Evolutionary conservation across 2,797 vertebrate genomes (phyloP).

Genomic region (Amblyraja radiata): DNA sequence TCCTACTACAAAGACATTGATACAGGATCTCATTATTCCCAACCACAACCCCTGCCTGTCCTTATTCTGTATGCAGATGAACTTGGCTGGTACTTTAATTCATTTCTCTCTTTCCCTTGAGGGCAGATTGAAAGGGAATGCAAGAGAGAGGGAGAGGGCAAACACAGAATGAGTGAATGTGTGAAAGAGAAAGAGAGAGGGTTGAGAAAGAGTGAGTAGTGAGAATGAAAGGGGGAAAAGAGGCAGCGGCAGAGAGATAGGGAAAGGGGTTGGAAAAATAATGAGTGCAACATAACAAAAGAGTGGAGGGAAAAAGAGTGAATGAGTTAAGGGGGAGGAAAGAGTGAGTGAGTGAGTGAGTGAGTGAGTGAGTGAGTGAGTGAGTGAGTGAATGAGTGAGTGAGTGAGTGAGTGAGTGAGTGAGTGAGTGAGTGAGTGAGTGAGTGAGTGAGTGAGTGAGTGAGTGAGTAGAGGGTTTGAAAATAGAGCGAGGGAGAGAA

Average conservation of each 20-base stretch:
- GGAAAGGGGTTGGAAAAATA: not conserved
- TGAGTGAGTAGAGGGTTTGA: not conserved
- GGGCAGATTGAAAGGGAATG: not conserved
- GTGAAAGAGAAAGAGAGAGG: not conserved
- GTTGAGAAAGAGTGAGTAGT: not conserved
- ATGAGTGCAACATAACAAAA: not conserved
- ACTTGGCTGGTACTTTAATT: conserved; percentile 31
- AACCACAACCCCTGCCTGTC: conserved; percentile 23
- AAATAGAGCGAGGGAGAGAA: not conserved
- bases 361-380: not conserved
- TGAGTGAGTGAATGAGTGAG: too few species aligned
- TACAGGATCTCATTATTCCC: conserved; percentile 27
- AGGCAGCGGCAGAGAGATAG: not conserved
- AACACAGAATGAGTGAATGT: not conserved
- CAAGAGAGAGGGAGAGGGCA: not conserved
- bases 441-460: not conserved
- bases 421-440: too few species aligned
- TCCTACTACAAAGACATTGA: conserved; percentile 26
- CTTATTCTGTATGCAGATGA: conserved; percentile 35
- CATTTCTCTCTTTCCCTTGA: conserved; percentile 13
- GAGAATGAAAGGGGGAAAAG: not conserved
- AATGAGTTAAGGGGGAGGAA: not conserved
- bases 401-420: too few species aligned
- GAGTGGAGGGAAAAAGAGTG: not conserved
- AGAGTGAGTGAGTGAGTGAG: not conserved